These are phyloP conservation scores for Melanerpes formicivorus DNA, from an alignment of 2,113 vertebrate genomes.

Conservation along the genomic window DNA sequence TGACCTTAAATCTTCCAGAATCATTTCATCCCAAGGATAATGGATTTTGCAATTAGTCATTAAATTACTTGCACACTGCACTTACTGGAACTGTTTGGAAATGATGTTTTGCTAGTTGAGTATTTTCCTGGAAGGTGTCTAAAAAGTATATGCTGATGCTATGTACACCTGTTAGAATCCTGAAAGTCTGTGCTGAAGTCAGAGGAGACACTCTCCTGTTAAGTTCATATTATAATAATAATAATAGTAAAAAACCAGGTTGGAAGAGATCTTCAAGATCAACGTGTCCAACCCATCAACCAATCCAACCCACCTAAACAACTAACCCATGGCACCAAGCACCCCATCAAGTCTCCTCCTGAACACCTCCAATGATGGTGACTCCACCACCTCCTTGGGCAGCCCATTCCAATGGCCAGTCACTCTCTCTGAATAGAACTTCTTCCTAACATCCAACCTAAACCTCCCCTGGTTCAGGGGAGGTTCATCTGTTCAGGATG, in stretches of 20 bases:
- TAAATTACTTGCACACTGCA: slow-evolving; percentile 17
- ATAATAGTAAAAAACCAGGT: too few species aligned
- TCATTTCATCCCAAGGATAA: slow-evolving; percentile 50
- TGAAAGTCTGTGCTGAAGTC: neutral
- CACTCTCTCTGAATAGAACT: too few species aligned
- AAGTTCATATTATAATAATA: neutral
- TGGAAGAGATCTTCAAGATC: too few species aligned
- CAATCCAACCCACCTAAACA: too few species aligned
- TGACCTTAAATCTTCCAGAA: slow-evolving; percentile 41
- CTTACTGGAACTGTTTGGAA: slow-evolving; percentile 26
- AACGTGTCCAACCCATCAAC: too few species aligned
- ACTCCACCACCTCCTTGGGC: too few species aligned
- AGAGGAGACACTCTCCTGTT: neutral
- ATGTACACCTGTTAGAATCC: neutral
- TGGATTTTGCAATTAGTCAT: slow-evolving; percentile 44
- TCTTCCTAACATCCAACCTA: too few species aligned
- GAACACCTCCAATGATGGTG: too few species aligned
- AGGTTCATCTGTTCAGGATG: neutral
- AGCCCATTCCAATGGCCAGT: too few species aligned
- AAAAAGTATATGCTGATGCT: neutral
- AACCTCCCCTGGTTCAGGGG: too few species aligned
- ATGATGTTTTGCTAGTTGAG: neutral
- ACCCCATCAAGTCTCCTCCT: too few species aligned
- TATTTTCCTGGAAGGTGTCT: neutral
- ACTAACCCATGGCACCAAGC: too few species aligned